Percentiles rank a stretch among this genome's conserved stretches.
Evolutionary conservation across 2,888 invertebrate species (phyloP).

Genomic region (Andricus curvator): DNA sequence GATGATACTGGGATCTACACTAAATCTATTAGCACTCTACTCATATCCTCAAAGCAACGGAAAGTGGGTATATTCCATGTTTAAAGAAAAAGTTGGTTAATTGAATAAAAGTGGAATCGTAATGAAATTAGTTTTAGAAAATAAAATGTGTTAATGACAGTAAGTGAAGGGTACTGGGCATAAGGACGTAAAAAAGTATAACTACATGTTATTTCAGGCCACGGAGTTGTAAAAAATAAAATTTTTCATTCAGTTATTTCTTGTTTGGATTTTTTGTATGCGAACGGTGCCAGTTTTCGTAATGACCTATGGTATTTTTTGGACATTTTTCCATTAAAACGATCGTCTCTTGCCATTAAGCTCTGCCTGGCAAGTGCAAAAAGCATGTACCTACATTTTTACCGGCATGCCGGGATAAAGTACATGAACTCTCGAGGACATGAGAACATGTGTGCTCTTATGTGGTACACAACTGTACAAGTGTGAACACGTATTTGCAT

Average conservation of each 20-base stretch:
- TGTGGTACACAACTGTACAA: neutral
- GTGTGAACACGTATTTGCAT: conserved; percentile 19
- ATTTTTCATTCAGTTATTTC: neutral
- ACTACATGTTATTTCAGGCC: neutral
- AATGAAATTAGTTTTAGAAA: too few species aligned
- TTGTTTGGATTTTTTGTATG: neutral
- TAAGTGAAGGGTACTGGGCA: too few species aligned
- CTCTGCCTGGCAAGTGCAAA: conserved; percentile 8
- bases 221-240: neutral
- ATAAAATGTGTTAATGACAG: too few species aligned
- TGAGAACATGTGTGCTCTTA: conserved; percentile 2
- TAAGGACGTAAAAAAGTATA: too few species aligned
- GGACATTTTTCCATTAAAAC: conserved; percentile 6
- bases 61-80: too few species aligned
- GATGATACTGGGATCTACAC: too few species aligned
- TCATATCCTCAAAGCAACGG: too few species aligned
- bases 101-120: too few species aligned
- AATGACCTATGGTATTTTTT: conserved; percentile 3
- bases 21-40: too few species aligned
- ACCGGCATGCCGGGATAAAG: conserved; percentile 5
- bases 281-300: neutral
- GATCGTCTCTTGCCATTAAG: conserved; percentile 18
- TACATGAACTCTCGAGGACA: neutral
- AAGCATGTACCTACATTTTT: neutral
- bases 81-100: too few species aligned